Percentiles rank a stretch among this genome's conserved stretches.
Conservation (phyloP, 2,113 vertebrate genomes). For the Percina caprodes region DNA sequence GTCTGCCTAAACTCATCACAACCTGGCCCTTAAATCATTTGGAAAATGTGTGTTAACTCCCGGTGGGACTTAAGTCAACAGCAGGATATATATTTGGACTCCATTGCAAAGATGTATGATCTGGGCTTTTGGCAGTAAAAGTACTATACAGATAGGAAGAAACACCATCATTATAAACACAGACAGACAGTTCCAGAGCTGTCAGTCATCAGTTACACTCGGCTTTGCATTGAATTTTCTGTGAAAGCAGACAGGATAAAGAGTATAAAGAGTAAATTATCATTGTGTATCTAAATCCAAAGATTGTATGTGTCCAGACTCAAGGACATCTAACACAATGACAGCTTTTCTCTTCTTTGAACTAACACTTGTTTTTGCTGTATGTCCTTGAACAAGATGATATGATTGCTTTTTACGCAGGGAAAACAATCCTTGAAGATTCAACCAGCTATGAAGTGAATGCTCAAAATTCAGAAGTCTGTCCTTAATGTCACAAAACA, state of each 20-base stretch:
- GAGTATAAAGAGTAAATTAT: neutral
- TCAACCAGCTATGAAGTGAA: constrained; percentile 17
- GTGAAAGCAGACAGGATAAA: neutral
- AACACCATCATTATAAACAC: neutral
- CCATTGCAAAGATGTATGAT: constrained; percentile 41
- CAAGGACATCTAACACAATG: neutral
- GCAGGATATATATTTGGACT: constrained; percentile 10
- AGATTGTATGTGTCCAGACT: neutral
- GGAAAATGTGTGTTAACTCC: constrained; percentile 30
- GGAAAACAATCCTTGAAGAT: constrained; percentile 17
- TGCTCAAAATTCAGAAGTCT: constrained; percentile 3
- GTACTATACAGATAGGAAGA: constrained; percentile 38
- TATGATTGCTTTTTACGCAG: neutral
- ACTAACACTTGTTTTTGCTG: neutral
- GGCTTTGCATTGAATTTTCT: neutral
- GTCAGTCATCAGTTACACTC: neutral
- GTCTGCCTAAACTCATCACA: constrained; percentile 67
- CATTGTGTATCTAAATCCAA: neutral
- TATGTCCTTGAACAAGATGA: neutral
- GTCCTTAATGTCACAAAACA: constrained; percentile 39
- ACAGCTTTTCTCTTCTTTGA: neutral
- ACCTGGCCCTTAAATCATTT: constrained; percentile 48
- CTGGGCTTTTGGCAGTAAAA: constrained; percentile 42
- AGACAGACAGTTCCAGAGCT: constrained; percentile 13
- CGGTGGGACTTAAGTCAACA: constrained; percentile 7